A percentile compares a stretch with the other conserved stretches of the same genome.
Conservation (phyloP, 2,113 vertebrate species). For the Dascyllus trimaculatus region DNA sequence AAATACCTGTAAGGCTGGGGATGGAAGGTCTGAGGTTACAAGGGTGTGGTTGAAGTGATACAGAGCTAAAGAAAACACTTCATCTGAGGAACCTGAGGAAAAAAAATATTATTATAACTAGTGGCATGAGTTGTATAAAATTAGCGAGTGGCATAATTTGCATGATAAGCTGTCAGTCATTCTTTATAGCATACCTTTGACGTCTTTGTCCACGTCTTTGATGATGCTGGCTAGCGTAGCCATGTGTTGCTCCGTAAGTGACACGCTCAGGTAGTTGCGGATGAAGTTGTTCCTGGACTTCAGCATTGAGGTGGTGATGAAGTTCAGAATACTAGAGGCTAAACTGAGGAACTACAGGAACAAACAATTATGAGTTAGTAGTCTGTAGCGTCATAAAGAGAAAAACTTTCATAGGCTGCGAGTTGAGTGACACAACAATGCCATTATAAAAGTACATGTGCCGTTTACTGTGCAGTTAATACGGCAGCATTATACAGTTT, state of each 20-base stretch:
- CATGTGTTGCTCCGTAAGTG: constrained; percentile 97
- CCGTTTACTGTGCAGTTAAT: not conserved
- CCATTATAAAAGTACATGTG: not conserved
- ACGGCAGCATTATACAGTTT: not conserved
- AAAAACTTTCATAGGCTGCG: not conserved
- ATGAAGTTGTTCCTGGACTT: constrained; percentile 98
- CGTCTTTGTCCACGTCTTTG: constrained; percentile 98
- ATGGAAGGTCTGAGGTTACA: constrained; percentile 97
- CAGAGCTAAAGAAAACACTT: constrained; percentile 95
- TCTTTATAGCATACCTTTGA: constrained; percentile 87
- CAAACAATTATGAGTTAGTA: not conserved
- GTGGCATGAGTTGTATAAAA: not conserved
- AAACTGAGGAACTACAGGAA: constrained; percentile 91
- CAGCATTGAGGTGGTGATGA: constrained; percentile 97
- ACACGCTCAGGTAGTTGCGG: constrained; percentile 97
- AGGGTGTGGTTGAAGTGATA: constrained; percentile 99
- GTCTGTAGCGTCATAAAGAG: not conserved
- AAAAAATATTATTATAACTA: not conserved
- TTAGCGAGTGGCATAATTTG: not conserved
- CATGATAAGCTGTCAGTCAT: not conserved
- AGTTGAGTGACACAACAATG: not conserved
- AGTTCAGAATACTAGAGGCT: constrained; percentile 97
- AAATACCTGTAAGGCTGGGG: constrained; percentile 96
- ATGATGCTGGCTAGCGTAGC: constrained; percentile 96
- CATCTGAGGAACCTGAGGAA: constrained; percentile 91